Conservation (phyloP, 2,888 invertebrate species). For the Opisthograptis luteolata region DNA sequence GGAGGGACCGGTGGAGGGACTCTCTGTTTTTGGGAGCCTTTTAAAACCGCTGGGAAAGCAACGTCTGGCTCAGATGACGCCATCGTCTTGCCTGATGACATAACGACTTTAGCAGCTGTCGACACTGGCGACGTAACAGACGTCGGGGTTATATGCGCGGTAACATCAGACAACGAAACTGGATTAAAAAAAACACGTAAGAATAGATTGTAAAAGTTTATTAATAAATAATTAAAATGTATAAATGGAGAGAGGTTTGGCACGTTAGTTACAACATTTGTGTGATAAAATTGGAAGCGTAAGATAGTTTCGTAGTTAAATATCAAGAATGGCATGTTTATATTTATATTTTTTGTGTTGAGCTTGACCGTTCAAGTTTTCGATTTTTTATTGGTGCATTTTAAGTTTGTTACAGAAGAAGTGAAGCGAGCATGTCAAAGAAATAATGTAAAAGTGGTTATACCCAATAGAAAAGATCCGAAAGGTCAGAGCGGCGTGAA, state of each 20-base stretch:
- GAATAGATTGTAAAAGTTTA: slow-evolving; percentile 55
- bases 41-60: slow-evolving; percentile 90
- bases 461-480: slow-evolving; percentile 81
- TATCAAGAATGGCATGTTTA: slow-evolving; percentile 78
- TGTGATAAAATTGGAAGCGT: slow-evolving; percentile 66
- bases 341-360: slow-evolving; percentile 80
- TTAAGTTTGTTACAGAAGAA: slow-evolving; percentile 50
- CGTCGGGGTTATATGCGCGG: slow-evolving; percentile 80
- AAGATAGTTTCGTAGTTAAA: slow-evolving; percentile 48
- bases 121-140: slow-evolving; percentile 77
- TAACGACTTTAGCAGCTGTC: slow-evolving; percentile 65
- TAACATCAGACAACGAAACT: slow-evolving; percentile 84
- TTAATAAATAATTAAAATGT: slow-evolving; percentile 59
- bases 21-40: slow-evolving; percentile 89
- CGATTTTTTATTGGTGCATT: slow-evolving; percentile 77
- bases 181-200: slow-evolving; percentile 30
- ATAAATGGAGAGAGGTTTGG: slow-evolving; percentile 61
- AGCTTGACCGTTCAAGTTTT: slow-evolving; percentile 78
- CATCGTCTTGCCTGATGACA: slow-evolving; percentile 57
- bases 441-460: slow-evolving; percentile 48
- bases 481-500: slow-evolving; percentile 79
- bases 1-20: slow-evolving; percentile 96
- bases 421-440: slow-evolving; percentile 62
- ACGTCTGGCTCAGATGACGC: slow-evolving; percentile 79
- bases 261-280: slow-evolving; percentile 61